These are phyloP conservation scores for Trachurus trachurus DNA, from an alignment of 2,797 vertebrate genomes.

Conservation along the genomic window DNA sequence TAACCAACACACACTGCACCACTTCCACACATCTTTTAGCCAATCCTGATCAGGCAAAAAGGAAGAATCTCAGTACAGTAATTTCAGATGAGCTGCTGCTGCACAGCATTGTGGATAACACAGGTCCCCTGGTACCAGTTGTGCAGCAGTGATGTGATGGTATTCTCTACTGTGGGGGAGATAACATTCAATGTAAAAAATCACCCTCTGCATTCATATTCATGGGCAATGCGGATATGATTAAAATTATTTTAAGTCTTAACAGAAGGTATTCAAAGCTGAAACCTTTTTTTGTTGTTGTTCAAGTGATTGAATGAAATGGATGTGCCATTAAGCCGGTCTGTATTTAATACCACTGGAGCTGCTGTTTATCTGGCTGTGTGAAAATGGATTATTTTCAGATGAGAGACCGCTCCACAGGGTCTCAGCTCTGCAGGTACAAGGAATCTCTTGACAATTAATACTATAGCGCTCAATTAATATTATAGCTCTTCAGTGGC, in stretches of 20 bases:
- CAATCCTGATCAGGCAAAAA: background rate
- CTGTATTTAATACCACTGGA: background rate
- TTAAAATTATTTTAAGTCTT: background rate
- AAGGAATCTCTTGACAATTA: constrained; percentile 3
- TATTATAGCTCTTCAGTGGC: constrained; percentile 5
- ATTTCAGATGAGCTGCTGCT: background rate
- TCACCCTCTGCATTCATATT: background rate
- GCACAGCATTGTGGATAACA: background rate
- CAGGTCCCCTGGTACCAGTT: background rate
- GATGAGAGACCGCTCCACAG: background rate
- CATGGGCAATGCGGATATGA: background rate
- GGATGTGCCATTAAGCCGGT: background rate
- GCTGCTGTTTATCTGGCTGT: background rate
- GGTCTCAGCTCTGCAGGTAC: background rate
- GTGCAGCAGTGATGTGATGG: background rate
- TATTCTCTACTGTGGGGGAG: background rate
- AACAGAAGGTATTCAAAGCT: background rate
- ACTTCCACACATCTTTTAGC: background rate
- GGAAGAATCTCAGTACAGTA: background rate
- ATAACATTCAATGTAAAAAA: background rate
- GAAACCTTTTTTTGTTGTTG: background rate
- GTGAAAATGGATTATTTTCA: background rate
- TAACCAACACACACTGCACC: background rate
- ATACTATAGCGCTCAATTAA: constrained; percentile 18
- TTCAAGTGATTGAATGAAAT: background rate